Evolutionary conservation across 2,797 vertebrate species (phyloP).

Genomic region (Cyprinodon diabolis): DNA sequence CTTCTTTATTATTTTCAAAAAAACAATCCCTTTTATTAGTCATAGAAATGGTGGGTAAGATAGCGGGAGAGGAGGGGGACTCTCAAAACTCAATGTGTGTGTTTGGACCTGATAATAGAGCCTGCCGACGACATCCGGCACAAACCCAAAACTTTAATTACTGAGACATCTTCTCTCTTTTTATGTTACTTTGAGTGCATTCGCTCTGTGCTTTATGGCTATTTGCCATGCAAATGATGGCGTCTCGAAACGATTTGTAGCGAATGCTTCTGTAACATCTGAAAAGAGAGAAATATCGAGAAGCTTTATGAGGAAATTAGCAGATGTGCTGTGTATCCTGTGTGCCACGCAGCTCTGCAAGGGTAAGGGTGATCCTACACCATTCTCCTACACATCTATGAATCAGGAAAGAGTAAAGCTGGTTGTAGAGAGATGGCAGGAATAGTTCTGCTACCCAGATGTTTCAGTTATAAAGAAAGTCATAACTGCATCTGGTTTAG

Average conservation of each 20-base stretch:
- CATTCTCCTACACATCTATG: slow-evolving; percentile 32
- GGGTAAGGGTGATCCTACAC: slow-evolving; percentile 58
- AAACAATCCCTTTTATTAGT: slow-evolving; percentile 70
- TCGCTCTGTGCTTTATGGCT: slow-evolving; percentile 63
- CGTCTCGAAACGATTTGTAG: slow-evolving; percentile 64
- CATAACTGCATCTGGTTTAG: slow-evolving; percentile 36
- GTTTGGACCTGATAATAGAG: slow-evolving; percentile 74
- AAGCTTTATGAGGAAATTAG: slow-evolving; percentile 63
- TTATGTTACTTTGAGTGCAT: slow-evolving; percentile 54
- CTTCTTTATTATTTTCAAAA: slow-evolving; percentile 68
- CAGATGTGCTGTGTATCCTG: slow-evolving; percentile 57
- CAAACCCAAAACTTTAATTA: slow-evolving; percentile 66
- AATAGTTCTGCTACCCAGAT: slow-evolving; percentile 42
- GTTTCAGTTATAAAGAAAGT: slow-evolving; percentile 54
- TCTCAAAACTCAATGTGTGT: slow-evolving; percentile 46
- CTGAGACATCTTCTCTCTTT: slow-evolving; percentile 58
- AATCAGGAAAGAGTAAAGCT: slow-evolving; percentile 49
- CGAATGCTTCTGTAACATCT: slow-evolving; percentile 50
- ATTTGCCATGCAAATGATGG: slow-evolving; percentile 70
- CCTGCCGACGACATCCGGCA: slow-evolving; percentile 44
- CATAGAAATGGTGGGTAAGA: slow-evolving; percentile 52
- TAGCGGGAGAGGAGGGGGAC: slow-evolving; percentile 33
- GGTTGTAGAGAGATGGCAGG: slow-evolving; percentile 55
- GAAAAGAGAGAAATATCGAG: slow-evolving; percentile 50
- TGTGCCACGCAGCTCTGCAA: slow-evolving; percentile 69